Evolutionary conservation across 2,888 invertebrate species (phyloP).

Genomic region (Xanthia icteritia): DNA sequence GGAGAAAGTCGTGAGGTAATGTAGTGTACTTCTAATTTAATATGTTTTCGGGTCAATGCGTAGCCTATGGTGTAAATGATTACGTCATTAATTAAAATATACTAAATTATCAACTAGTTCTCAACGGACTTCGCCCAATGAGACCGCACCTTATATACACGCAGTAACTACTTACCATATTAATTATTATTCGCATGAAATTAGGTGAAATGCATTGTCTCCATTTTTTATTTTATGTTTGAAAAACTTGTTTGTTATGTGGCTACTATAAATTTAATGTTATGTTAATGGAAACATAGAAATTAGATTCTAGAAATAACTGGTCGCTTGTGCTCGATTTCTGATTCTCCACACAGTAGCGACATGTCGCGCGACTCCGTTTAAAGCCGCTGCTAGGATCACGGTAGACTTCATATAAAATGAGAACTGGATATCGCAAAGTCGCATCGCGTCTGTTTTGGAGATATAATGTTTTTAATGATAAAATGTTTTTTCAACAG

Average conservation of each 20-base stretch:
- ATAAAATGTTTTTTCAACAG: not conserved
- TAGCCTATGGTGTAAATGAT: conserved; percentile 33
- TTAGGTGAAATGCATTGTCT: conserved; percentile 59
- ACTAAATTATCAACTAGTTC: conserved; percentile 26
- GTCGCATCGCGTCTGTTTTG: not conserved
- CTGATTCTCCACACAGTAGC: not conserved
- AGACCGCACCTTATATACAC: conserved; percentile 44
- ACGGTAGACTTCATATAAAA: not conserved
- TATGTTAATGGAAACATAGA: conserved; percentile 16
- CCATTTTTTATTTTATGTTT: conserved; percentile 18
- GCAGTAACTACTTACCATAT: conserved; percentile 40
- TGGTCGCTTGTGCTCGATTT: conserved; percentile 4
- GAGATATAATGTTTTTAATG: too few species aligned
- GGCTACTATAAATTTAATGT: not conserved
- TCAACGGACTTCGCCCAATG: conserved; percentile 27
- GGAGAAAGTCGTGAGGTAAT: too few species aligned
- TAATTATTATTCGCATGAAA: conserved; percentile 54
- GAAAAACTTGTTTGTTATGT: conserved; percentile 7
- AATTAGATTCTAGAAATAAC: not conserved
- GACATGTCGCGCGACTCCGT: not conserved
- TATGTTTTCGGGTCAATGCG: conserved; percentile 18
- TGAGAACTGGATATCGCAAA: not conserved
- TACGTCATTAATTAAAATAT: conserved; percentile 50
- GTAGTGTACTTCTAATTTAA: not conserved
- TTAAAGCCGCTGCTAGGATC: not conserved